Evolutionary conservation across 2,888 invertebrate genomes (phyloP), one percentile per base, ranked within the genome.

Genomic region (Synanthedon andrenaeformis): DNA sequence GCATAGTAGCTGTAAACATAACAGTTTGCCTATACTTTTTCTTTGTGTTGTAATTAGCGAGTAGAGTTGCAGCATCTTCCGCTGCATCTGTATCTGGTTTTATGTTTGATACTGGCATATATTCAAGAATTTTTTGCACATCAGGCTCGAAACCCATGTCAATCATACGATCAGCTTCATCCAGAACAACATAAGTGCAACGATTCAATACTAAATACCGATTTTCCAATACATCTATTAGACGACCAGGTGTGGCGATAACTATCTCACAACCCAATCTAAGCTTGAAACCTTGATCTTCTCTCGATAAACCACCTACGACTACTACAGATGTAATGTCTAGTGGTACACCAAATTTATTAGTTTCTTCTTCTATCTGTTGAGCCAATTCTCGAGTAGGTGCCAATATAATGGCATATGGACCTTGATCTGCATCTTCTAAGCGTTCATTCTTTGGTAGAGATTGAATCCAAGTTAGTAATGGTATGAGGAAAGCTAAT

Each of bases 1-100:
- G 98, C 99, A 99, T 99, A 60, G 99, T 99, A 3, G 99, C 99
- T 52, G 99, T 99, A 82, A 99, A 99, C 99, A 99, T 99, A 76
- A 99, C 99, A 68, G 99, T 99, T 93, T 98, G 98, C 76, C 98
- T 90, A 79, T 95, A 99, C 79, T 99, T 99, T 77, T 98, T 95
- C 79, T 97, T 98, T 0, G 96, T 93, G 72, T 94, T 93, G 72
- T 98, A 99, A 81, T 99, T 99, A 41, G 94, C 95, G 81, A 98
- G 90, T 54, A 99, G 87, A 63, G 94, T 92, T 50, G 91, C 91
- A 54, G 96, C 96, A 79, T 99, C 97, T 85, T 99, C 99, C 0
- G 99, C 99, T 64, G 98, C 99, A 65, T 99, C 99, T 0, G 94
- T 93, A 72, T 99, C 99, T 0, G 99, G 99, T 78, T 99, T 99